phyloP scores from a whole-genome alignment of 2,888 invertebrate genomes.

The Lochmaea capreae region DNA sequence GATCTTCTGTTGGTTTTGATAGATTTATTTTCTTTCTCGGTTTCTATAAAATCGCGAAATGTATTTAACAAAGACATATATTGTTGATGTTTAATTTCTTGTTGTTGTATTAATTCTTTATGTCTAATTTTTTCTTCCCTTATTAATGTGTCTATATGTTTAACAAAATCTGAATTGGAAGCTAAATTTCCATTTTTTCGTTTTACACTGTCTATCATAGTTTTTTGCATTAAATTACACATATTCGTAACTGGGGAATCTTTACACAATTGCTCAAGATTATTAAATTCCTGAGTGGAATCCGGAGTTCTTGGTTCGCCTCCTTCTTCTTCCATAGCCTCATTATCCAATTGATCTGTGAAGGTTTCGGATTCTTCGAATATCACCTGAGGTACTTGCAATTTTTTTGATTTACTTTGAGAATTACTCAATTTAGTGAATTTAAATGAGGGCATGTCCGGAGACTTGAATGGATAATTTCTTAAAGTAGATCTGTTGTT shows the following conservation, averaged over 20 bases:
- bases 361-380: neutral
- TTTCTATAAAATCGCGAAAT: neutral
- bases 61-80: neutral
- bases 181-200: neutral
- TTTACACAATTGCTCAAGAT: constrained; percentile 2
- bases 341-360: neutral
- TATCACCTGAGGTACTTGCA: neutral
- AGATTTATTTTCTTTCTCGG: constrained; percentile 4
- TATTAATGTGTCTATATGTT: neutral
- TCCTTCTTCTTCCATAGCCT: neutral
- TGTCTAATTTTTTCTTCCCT: neutral
- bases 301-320: neutral
- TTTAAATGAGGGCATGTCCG: neutral
- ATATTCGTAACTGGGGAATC: constrained; percentile 6
- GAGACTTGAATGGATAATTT: neutral
- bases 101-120: neutral
- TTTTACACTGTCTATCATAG: neutral
- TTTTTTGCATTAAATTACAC: constrained; percentile 12
- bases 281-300: constrained; percentile 1
- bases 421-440: neutral
- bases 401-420: neutral
- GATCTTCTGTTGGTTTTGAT: neutral
- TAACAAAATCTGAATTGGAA: neutral
- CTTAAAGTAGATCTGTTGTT: neutral
- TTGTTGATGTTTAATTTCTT: neutral